Evolutionary conservation across 2,888 invertebrate genomes (phyloP), one percentile per base, ranked within the genome.

Genomic region (Lapara coniferarum): DNA sequence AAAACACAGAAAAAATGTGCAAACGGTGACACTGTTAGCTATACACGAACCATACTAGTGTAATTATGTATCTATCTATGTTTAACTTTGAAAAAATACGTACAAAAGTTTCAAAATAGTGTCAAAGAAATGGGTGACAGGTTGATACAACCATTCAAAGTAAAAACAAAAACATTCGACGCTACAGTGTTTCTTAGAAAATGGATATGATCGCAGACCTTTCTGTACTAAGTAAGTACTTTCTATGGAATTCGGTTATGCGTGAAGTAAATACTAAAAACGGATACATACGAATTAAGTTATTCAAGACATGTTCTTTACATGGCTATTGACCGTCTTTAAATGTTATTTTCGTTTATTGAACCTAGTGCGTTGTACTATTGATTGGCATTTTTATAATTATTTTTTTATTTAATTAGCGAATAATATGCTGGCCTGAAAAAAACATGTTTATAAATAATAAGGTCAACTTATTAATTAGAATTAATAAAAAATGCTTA

Each of bases 101-200:
- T 58, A 73, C 68, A 73, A 77, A 77, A 79, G 78, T 79, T 71
- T 78, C 69, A 72, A 76, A 79, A 84, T 84, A 86, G 89, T 87
- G 83, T 81, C 72, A 83, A 82, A 91, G 92, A 90, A 87, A 93
- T 93, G 93, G 93, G 89, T 90, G 92, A 91, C 88, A 90, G 86
- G 75, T 85, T 90, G 69, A 91, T 89, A 82, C 89, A 89, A 81
- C 92, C 90, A 85, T 89, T 86, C 72, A 92, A 88, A 90, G 89
- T 90, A 87, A 92, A 91, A 91, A 85, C 77, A 77, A 88, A 85
- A 85, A 87, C 89, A 80, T 81, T 85, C 73, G 52, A 73, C 66
- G 66, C 70, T 46, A 74, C 72, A 79, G 84, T 82, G 83, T 75
- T 81, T 76, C 72, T 76, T 72, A 77, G 78, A 89, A 84, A 81